Evolutionary conservation across 2,113 vertebrate species (phyloP).

Genomic region (Panthera leo): DNA sequence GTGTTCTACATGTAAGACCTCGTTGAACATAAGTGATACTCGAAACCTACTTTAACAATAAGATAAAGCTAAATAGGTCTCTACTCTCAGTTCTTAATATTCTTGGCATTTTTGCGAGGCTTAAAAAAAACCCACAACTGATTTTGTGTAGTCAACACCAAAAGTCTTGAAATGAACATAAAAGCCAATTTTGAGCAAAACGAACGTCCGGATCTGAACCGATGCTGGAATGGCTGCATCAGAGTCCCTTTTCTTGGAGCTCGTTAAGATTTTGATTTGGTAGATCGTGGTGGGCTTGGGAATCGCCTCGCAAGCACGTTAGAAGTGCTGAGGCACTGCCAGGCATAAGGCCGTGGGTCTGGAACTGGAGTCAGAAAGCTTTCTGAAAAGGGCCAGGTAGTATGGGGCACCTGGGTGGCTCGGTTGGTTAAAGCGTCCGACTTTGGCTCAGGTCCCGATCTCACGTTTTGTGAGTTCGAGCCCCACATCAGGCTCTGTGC

Average conservation of each 20-base stretch:
- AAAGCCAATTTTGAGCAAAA: not conserved
- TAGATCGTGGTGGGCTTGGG: not conserved
- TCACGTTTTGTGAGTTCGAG: too few species aligned
- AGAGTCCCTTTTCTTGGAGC: not conserved
- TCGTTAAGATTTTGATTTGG: not conserved
- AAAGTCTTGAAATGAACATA: not conserved
- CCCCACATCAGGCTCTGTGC: too few species aligned
- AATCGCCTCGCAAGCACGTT: not conserved
- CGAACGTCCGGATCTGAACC: not conserved
- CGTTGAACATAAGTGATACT: not conserved
- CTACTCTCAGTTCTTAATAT: constrained; percentile 7
- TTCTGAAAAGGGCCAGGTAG: not conserved
- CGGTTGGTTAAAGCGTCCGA: too few species aligned
- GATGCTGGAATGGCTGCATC: not conserved
- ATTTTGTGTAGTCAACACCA: not conserved
- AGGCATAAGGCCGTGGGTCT: not conserved
- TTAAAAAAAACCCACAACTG: not conserved
- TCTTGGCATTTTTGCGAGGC: not conserved
- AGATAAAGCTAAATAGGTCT: not conserved
- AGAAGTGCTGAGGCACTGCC: not conserved
- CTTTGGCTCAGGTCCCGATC: too few species aligned
- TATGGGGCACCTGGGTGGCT: not conserved
- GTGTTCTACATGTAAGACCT: not conserved
- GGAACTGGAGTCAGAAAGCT: not conserved
- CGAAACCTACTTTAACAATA: not conserved